Evolutionary conservation across 2,888 invertebrate species (phyloP).

Genomic region (Sepiola atlantica): DNA sequence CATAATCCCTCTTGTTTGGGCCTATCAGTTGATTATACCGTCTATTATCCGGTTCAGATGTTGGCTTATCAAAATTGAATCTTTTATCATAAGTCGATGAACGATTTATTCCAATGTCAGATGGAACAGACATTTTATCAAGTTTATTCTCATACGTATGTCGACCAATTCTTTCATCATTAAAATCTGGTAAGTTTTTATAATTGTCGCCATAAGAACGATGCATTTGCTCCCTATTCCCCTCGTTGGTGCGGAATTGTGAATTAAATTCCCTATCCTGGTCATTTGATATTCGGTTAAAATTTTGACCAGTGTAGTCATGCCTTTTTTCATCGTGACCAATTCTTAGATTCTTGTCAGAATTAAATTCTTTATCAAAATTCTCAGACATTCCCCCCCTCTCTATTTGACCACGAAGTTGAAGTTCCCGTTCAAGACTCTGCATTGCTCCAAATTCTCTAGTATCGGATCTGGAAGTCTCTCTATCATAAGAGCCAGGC

Average conservation of each 20-base stretch:
- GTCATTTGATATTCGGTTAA: neutral
- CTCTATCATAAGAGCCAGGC: neutral
- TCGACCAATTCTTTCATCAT: too few relatives aligned
- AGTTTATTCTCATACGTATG: too few relatives aligned
- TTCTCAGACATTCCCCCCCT: neutral
- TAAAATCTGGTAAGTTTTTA: too few relatives aligned
- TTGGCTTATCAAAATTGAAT: neutral
- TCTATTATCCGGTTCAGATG: neutral
- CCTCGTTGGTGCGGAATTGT: neutral
- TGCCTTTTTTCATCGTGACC: neutral
- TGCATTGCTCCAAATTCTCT: neutral
- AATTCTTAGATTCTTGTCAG: neutral
- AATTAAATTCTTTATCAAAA: neutral
- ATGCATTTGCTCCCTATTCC: neutral
- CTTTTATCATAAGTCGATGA: too few relatives aligned
- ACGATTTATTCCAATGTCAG: too few relatives aligned
- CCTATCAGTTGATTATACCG: neutral
- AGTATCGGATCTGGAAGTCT: neutral
- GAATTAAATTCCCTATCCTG: neutral
- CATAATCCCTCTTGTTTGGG: neutral
- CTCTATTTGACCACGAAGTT: neutral
- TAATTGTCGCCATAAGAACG: neutral
- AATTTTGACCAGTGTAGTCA: neutral
- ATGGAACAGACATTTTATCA: too few relatives aligned
- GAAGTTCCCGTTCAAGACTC: neutral